Conservation (phyloP, 2,888 invertebrate genomes). For the Himalopsyche kuldschensis region DNA sequence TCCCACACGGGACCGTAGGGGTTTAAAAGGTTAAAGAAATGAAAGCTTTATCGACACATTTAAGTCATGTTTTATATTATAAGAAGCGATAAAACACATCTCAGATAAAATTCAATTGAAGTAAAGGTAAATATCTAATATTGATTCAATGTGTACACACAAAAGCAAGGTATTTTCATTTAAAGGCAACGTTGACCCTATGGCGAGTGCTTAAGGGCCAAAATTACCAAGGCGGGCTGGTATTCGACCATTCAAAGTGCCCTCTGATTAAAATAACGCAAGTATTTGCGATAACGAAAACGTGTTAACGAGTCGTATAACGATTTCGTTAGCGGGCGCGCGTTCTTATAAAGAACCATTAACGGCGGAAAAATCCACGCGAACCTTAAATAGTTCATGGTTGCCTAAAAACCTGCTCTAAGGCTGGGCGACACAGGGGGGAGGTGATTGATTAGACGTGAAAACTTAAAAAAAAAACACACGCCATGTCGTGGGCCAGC, state of each 20-base stretch:
- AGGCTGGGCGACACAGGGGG: not conserved
- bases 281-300: constrained; percentile 3
- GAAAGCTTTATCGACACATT: no score
- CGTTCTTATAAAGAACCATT: not conserved
- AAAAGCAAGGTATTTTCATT: not conserved
- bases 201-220: not conserved
- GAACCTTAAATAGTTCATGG: not conserved
- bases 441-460: not conserved
- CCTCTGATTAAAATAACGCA: constrained; percentile 3
- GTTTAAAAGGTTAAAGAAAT: no score
- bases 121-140: not conserved
- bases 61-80: not conserved
- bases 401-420: not conserved
- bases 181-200: not conserved
- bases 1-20: no score
- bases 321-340: not conserved
- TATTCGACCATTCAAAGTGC: not conserved
- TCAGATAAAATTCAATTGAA: not conserved
- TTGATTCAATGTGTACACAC: not conserved
- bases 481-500: not conserved
- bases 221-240: not conserved
- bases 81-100: not conserved
- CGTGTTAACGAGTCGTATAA: constrained; percentile 3
- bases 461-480: not conserved
- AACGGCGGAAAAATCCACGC: not conserved